phyloP scores from a whole-genome alignment of 2,113 vertebrate genomes.

The Peromyscus californicus region DNA sequence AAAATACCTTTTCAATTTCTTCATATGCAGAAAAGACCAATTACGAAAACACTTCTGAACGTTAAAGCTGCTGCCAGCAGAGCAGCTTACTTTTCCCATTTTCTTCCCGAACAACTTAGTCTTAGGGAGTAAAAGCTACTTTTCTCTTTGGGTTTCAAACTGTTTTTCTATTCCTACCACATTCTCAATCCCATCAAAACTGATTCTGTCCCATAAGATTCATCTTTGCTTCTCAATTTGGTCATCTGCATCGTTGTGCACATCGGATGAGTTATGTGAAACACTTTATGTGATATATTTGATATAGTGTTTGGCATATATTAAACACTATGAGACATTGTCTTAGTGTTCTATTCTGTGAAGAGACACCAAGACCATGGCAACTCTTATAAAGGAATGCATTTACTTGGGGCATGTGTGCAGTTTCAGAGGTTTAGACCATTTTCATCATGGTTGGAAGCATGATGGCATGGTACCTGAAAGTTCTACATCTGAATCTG shows the following conservation, averaged over 20 bases:
- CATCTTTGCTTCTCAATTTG: slow-evolving; percentile 13
- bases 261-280: neutral
- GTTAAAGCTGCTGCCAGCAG: neutral
- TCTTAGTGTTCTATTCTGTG: neutral
- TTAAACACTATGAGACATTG: neutral
- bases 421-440: neutral
- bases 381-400: neutral
- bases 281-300: neutral
- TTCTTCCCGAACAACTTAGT: neutral
- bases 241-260: neutral
- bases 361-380: neutral
- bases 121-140: neutral
- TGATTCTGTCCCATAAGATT: neutral
- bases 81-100: neutral
- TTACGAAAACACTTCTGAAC: neutral
- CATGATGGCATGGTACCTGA: neutral
- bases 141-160: neutral
- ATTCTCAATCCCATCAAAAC: neutral
- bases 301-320: neutral
- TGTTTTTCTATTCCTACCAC: neutral
- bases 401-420: neutral
- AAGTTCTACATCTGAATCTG: neutral
- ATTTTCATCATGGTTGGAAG: neutral
- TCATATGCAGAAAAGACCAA: neutral
- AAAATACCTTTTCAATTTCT: neutral